Evolutionary conservation across 2,888 invertebrate species (phyloP), one percentile per base, ranked within the genome.

Genomic region (Autographa pulchrina): DNA sequence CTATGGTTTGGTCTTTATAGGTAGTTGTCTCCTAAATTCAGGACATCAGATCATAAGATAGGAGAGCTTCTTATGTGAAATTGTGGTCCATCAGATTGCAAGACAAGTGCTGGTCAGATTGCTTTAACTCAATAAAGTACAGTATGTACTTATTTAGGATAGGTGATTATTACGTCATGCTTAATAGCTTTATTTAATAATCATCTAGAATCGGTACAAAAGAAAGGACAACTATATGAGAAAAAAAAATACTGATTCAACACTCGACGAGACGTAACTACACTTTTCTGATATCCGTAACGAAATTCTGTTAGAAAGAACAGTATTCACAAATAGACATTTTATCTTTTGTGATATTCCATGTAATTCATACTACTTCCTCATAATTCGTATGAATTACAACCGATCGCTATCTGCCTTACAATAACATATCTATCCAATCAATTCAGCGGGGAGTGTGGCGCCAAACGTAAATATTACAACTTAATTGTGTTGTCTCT

Each of bases 401-500:
- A 31, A 7, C 32, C 41, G 78, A 75, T 81, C 58, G 59, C 14
- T 75, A 78, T 78, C 75, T 64, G 62, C 54, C 64, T 41, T 68
- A 62, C 69, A 63, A 71, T 70, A 70, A 80, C 71, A 77, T 75
- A 78, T 77, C 74, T 65, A 70, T 62, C 65, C 73, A 82, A 82
- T 82, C 80, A 76, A 82, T 78, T 74, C 60, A 66, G 63, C 69
- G 67, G 58, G 70, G 67, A 80, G 68, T 65, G 71, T 61, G 72
- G 68, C 77, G 71, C 74, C 77, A 65, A 75, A 73, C 68, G 69
- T 74, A 79, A 81, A 77, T 82, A 75, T 81, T 77, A 72, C 61
- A 72, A 70, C 78, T 78, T 78, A 77, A 80, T 80, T 80, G 80
- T 80, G 64, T 69, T 74, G 59, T 58, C 20, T 58, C 20, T 61